These are phyloP conservation scores for Ladona fulva DNA, from an alignment of 1,140 invertebrate genomes.

Conservation along the genomic window DNA sequence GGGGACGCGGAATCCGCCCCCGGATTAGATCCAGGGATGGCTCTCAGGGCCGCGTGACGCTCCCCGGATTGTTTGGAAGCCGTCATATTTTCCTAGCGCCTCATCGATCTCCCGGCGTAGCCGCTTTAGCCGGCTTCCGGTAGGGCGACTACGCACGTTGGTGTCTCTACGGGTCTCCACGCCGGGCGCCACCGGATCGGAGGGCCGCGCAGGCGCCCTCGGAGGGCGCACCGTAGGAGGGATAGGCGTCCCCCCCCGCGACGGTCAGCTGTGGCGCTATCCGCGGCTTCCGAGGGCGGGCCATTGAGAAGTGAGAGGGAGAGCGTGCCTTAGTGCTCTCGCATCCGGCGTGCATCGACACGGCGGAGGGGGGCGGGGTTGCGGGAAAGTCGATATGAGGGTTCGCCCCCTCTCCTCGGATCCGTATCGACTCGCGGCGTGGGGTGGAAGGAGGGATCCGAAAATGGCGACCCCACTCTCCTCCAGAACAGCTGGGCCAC, in stretches of 20 bases:
- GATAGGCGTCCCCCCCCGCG: background rate
- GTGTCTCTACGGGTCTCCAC: background rate
- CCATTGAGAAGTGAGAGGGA: background rate
- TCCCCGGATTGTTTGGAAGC: background rate
- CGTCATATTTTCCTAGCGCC: background rate
- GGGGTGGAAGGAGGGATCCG: background rate
- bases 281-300: background rate
- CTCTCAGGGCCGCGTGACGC: background rate
- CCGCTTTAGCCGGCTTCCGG: background rate
- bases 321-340: background rate
- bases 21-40: too few species aligned
- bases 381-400: background rate
- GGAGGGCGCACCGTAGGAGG: background rate
- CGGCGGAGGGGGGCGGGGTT: background rate
- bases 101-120: background rate
- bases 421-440: background rate
- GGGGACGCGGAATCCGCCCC: too few species aligned
- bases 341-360: background rate
- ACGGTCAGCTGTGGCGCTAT: background rate
- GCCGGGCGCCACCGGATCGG: background rate
- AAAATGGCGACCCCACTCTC: slow-evolving; percentile 1
- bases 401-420: background rate
- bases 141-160: background rate
- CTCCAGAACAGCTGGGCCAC: background rate
- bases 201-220: background rate